phyloP scores from a whole-genome alignment of 2,888 invertebrate species.

The Thalpophila matura region DNA sequence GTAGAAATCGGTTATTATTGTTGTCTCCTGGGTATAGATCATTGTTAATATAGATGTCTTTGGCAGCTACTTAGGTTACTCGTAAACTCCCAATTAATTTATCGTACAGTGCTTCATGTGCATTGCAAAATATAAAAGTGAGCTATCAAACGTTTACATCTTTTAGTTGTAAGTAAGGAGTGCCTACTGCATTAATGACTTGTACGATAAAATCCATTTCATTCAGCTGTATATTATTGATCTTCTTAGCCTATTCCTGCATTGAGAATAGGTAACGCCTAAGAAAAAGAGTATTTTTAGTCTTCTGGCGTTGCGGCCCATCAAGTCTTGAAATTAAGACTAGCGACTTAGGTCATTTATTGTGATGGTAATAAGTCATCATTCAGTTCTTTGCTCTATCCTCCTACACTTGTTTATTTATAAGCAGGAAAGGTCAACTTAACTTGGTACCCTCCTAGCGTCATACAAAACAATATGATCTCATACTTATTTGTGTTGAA shows the following conservation, averaged over 20 bases:
- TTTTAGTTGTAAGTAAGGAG: too few relatives aligned
- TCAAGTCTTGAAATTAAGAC: background rate
- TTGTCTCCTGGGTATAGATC: constrained; percentile 12
- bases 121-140: background rate
- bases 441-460: constrained; percentile 41
- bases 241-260: background rate
- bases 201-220: background rate
- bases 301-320: background rate
- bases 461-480: constrained; percentile 59
- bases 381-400: background rate
- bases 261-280: constrained; percentile 13
- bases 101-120: background rate
- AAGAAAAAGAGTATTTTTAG: constrained; percentile 19
- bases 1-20: constrained; percentile 2
- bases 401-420: constrained; percentile 26
- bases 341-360: background rate
- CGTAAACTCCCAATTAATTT: background rate
- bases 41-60: background rate
- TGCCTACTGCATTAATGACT: background rate
- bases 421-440: constrained; percentile 54
- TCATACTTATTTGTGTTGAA: constrained; percentile 69
- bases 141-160: background rate
- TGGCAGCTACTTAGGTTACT: background rate
- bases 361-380: background rate
- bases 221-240: constrained; percentile 2